Evolutionary conservation across 35 echinoderm and acorn worm genomes (phyloP).

Genomic region (Apostichopus parvimensis): DNA sequence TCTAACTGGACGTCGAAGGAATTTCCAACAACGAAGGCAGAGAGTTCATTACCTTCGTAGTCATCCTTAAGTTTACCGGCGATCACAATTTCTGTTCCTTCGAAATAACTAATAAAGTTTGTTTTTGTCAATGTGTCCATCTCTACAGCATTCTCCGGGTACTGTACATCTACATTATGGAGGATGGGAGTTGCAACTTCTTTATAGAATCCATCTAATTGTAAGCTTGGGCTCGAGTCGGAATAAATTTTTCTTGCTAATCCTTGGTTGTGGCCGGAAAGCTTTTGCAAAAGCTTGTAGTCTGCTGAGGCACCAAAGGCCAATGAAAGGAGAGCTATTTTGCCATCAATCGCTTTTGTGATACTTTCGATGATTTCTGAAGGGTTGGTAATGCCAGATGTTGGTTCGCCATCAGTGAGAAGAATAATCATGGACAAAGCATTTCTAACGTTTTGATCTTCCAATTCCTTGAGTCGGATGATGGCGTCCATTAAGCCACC

Average conservation of each 20-base stretch:
- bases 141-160: constrained; percentile 53
- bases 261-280: constrained; percentile 59
- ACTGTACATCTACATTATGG: constrained; percentile 65
- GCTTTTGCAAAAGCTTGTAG: constrained; percentile 70
- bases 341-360: constrained; percentile 24
- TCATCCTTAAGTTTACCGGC: constrained; percentile 69
- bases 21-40: not conserved
- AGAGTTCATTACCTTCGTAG: constrained; percentile 26
- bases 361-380: constrained; percentile 34
- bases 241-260: constrained; percentile 77
- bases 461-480: not conserved
- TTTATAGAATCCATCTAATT: constrained; percentile 81
- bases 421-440: constrained; percentile 72
- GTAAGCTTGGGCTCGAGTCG: constrained; percentile 70
- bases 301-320: constrained; percentile 72
- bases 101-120: constrained; percentile 66
- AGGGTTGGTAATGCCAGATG: constrained; percentile 30
- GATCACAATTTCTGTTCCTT: constrained; percentile 82
- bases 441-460: constrained; percentile 26
- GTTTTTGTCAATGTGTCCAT: constrained; percentile 68
- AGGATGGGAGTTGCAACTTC: constrained; percentile 87
- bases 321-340: constrained; percentile 70
- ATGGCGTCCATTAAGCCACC: not conserved
- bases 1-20: not conserved
- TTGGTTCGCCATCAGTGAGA: constrained; percentile 76